These are phyloP conservation scores for Machimus rusticus DNA, from an alignment of 2,888 invertebrate species.

Conservation along the genomic window DNA sequence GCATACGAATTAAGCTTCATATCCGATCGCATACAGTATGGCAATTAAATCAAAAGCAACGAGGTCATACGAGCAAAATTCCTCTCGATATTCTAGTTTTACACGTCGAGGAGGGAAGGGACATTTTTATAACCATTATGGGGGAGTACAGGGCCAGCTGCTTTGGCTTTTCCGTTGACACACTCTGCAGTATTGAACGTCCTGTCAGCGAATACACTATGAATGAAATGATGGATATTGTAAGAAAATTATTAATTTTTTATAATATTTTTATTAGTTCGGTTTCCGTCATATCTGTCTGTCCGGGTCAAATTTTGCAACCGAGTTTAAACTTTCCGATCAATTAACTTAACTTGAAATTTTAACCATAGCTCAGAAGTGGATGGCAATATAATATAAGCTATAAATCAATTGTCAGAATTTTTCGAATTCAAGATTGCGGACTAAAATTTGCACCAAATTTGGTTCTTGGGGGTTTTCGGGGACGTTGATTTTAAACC, in stretches of 20 bases:
- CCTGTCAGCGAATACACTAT: constrained; percentile 81
- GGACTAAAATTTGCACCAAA: no score
- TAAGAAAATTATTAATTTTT: constrained; percentile 57
- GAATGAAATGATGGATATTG: constrained; percentile 77
- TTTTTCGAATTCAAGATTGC: no score
- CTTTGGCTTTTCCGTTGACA: constrained; percentile 91
- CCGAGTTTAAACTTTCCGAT: no score
- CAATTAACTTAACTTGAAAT: no score
- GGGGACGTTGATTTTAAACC: no score
- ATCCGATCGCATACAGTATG: constrained; percentile 83
- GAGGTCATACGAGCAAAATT: constrained; percentile 68
- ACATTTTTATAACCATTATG: constrained; percentile 91
- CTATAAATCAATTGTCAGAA: no score
- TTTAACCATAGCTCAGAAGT: no score
- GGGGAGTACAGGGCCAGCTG: constrained; percentile 90
- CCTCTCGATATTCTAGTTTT: constrained; percentile 87
- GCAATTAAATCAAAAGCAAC: constrained; percentile 81
- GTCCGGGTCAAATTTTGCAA: no score
- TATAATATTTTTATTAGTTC: no score
- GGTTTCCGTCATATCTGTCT: no score
- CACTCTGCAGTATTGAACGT: constrained; percentile 82
- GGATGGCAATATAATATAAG: no score
- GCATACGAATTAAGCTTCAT: constrained; percentile 85
- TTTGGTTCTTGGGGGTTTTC: no score
- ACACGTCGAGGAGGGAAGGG: constrained; percentile 94